These are phyloP conservation scores for Fabriciana adippe DNA, from an alignment of 2,888 invertebrate species.

Conservation along the genomic window DNA sequence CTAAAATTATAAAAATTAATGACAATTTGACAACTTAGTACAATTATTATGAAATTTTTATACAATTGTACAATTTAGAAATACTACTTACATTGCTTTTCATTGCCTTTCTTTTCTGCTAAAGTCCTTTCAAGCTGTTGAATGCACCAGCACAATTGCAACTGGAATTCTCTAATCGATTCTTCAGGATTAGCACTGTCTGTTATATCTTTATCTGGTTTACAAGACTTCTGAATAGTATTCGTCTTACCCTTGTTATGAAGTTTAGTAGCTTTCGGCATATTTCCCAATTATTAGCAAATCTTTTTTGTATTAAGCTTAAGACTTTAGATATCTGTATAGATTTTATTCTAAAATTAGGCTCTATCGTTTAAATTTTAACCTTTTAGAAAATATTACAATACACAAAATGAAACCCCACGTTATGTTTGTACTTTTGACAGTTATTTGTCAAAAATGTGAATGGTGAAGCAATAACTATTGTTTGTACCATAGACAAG, in stretches of 20 bases:
- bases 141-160: conserved; percentile 91
- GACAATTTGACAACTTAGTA: not conserved
- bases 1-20: too few species aligned
- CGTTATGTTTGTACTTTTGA: conserved; percentile 52
- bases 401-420: conserved; percentile 40
- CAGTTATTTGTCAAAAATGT: conserved; percentile 33
- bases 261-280: conserved; percentile 75
- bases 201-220: conserved; percentile 55
- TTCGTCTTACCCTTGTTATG: conserved; percentile 69
- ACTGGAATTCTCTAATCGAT: conserved; percentile 85
- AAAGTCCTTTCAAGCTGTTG: conserved; percentile 85
- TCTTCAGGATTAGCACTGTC: conserved; percentile 69
- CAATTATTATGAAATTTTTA: too few species aligned
- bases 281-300: conserved; percentile 40
- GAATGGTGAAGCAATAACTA: not conserved
- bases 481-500: not conserved
- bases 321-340: not conserved
- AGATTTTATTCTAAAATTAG: not conserved
- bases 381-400: not conserved
- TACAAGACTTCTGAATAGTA: conserved; percentile 66
- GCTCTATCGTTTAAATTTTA: conserved; percentile 5
- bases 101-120: conserved; percentile 82
- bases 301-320: not conserved
- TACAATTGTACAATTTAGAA: not conserved
- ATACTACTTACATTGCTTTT: conserved; percentile 79